A percentile compares a stretch with the other conserved stretches of the same genome.
phyloP scores from a whole-genome alignment of 2,888 invertebrate genomes.

The Bursaphelenchus okinawaensis region DNA sequence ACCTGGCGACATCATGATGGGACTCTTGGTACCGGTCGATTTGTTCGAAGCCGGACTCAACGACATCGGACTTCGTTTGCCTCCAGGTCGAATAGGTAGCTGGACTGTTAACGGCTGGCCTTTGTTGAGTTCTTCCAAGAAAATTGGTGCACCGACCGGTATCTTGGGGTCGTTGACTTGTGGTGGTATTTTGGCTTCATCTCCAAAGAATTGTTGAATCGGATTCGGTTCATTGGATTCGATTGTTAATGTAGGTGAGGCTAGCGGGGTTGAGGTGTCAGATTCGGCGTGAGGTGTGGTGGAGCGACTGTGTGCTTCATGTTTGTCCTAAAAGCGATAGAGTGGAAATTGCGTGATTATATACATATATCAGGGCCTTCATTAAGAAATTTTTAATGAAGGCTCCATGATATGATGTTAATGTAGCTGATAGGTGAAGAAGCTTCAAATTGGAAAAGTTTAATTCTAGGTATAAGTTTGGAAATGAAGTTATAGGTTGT shows the following conservation, averaged over 20 bases:
- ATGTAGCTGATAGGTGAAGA: no score
- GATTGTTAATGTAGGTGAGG: constrained; percentile 33
- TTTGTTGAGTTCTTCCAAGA: constrained; percentile 44
- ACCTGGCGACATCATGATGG: constrained; percentile 46
- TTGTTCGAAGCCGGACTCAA: constrained; percentile 33
- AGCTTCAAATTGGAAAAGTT: neutral
- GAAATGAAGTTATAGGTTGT: no score
- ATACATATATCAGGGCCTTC: neutral
- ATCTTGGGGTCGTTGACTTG: constrained; percentile 41
- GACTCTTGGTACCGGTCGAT: constrained; percentile 47
- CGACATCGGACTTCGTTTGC: constrained; percentile 6
- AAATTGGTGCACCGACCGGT: constrained; percentile 51
- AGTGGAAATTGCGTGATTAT: constrained; percentile 1
- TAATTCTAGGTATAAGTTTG: no score
- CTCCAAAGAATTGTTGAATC: constrained; percentile 25
- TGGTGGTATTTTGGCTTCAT: constrained; percentile 20
- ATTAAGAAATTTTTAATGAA: no score
- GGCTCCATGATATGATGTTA: no score
- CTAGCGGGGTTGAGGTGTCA: constrained; percentile 28
- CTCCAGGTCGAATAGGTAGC: neutral
- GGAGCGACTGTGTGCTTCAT: constrained; percentile 26
- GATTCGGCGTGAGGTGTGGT: constrained; percentile 31
- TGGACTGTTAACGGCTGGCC: neutral
- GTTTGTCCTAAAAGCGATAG: constrained; percentile 11
- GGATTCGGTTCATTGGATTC: constrained; percentile 27